Percentiles rank a stretch among this genome's conserved stretches.
Evolutionary conservation across 2,113 vertebrate species (phyloP).

Genomic region (Lasiurus borealis): DNA sequence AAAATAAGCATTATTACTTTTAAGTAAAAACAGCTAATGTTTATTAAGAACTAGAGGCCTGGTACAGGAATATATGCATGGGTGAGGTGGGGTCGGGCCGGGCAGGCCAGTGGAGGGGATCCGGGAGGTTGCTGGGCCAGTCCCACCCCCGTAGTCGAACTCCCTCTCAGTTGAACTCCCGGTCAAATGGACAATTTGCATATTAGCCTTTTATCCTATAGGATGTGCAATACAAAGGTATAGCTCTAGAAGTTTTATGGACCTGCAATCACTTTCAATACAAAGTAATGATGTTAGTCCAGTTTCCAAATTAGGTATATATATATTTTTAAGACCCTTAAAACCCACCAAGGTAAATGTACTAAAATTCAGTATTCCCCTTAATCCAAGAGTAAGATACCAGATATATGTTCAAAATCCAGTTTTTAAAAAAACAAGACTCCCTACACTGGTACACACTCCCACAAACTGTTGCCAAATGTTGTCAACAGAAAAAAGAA

Average conservation of each 20-base stretch:
- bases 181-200: too few species aligned
- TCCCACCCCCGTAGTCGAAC: too few species aligned
- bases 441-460: not conserved
- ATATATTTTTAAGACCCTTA: not conserved
- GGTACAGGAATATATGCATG: too few species aligned
- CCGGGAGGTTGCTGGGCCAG: too few species aligned
- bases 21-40: constrained; percentile 3
- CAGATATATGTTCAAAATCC: constrained; percentile 12
- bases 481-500: not conserved
- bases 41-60: not conserved
- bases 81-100: too few species aligned
- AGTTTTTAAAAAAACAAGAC: not conserved
- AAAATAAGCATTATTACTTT: not conserved
- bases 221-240: not conserved
- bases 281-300: not conserved
- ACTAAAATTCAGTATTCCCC: not conserved
- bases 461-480: constrained; percentile 11
- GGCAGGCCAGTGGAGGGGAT: too few species aligned
- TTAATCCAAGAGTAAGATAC: not conserved
- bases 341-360: not conserved
- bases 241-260: not conserved
- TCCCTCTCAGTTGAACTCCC: too few species aligned
- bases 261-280: not conserved
- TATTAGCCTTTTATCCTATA: too few species aligned
- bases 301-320: not conserved